These are phyloP conservation scores for Cryptoblepharus egeriae DNA, from an alignment of 2,797 vertebrate species.

Conservation along the genomic window DNA sequence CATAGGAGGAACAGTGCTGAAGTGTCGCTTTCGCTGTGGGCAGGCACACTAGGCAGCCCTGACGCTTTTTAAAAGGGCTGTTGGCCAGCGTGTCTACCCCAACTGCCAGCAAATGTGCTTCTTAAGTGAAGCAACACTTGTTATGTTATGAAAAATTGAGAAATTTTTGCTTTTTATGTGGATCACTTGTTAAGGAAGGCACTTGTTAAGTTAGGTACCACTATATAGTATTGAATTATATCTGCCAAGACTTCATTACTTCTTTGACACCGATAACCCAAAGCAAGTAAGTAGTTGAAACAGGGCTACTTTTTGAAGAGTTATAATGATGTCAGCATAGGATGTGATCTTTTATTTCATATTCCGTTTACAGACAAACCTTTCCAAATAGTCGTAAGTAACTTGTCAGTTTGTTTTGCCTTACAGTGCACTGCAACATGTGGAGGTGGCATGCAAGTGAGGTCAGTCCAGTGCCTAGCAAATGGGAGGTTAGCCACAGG, in stretches of 20 bases:
- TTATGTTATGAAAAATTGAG: too few species aligned
- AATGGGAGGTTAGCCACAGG: slow-evolving; percentile 76
- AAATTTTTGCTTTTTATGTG: too few species aligned
- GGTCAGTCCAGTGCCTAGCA: slow-evolving; percentile 83
- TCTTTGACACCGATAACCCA: background rate
- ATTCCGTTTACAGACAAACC: background rate
- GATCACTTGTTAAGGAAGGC: too few species aligned
- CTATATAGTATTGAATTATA: background rate
- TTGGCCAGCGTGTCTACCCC: too few species aligned
- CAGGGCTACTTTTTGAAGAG: background rate
- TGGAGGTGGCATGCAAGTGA: slow-evolving; percentile 87
- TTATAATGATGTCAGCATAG: background rate
- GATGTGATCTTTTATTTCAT: background rate
- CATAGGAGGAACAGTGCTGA: too few species aligned
- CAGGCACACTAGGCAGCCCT: too few species aligned
- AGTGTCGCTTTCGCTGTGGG: too few species aligned
- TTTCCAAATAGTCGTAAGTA: background rate
- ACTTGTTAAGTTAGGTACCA: too few species aligned
- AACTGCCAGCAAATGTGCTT: too few species aligned
- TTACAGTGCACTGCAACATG: slow-evolving; percentile 90
- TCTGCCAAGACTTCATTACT: background rate
- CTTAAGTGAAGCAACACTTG: too few species aligned
- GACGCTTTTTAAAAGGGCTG: too few species aligned
- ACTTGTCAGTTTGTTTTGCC: background rate
- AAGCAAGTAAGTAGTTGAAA: background rate